Conservation (phyloP, 1,140 invertebrate genomes). For the Agraylea sexmaculata region DNA sequence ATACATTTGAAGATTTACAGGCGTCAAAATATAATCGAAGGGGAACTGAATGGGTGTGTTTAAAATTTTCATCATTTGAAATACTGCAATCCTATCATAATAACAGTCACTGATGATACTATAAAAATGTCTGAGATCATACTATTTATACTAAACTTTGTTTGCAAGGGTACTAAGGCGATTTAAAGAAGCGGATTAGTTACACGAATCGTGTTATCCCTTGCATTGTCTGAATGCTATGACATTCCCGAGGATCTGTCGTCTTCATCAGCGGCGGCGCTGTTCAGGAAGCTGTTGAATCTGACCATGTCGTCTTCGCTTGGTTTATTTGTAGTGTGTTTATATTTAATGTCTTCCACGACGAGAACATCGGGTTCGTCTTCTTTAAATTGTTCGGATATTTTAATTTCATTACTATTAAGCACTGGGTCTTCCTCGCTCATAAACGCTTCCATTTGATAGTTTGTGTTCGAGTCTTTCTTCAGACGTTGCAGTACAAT, state of each 20-base stretch:
- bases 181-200: slow-evolving; percentile 21
- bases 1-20: no score
- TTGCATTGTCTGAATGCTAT: slow-evolving; percentile 26
- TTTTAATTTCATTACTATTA: slow-evolving; percentile 14
- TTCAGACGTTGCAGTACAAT: slow-evolving; percentile 67
- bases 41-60: no score
- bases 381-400: slow-evolving; percentile 13
- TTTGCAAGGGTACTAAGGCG: slow-evolving; percentile 18
- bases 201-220: slow-evolving; percentile 18
- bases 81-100: no score
- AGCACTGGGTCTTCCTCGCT: slow-evolving; percentile 19
- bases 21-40: no score
- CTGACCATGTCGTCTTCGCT: slow-evolving; percentile 19
- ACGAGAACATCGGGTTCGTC: no score
- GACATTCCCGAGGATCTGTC: slow-evolving; percentile 38
- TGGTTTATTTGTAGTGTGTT: slow-evolving; percentile 8
- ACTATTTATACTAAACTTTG: no score
- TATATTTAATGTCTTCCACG: slow-evolving; percentile 9
- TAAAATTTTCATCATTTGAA: no score
- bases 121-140: no score
- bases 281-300: slow-evolving; percentile 19
- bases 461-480: slow-evolving; percentile 20
- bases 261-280: slow-evolving; percentile 25
- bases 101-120: no score
- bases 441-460: slow-evolving; percentile 19